Percentiles rank a stretch among this genome's conserved stretches.
These are phyloP conservation scores for Amazona vittata DNA, from an alignment of 2,113 vertebrate genomes.

Conservation along the genomic window DNA sequence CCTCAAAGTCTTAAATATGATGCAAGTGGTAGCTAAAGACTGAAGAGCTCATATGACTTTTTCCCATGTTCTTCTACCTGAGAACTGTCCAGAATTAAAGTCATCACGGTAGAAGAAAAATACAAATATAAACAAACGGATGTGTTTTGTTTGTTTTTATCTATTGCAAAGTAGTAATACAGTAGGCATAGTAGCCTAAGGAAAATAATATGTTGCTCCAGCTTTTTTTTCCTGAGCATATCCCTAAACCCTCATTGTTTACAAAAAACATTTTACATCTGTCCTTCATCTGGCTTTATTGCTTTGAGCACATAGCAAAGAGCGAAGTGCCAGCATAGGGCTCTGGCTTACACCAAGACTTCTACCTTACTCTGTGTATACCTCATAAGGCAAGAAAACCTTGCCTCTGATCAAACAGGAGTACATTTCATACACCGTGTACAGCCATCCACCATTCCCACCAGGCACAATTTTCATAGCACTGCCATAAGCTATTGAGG, in stretches of 20 bases:
- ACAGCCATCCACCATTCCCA: not conserved
- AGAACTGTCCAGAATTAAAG: not conserved
- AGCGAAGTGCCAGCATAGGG: not conserved
- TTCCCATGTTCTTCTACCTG: not conserved
- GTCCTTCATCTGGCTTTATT: not conserved
- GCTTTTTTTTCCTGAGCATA: not conserved
- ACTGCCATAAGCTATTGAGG: constrained; percentile 55
- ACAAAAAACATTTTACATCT: not conserved
- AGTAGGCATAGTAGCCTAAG: not conserved
- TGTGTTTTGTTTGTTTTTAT: not conserved
- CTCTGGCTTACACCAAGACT: not conserved
- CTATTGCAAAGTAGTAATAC: not conserved
- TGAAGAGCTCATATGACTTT: not conserved
- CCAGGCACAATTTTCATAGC: constrained; percentile 43
- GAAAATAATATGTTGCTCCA: not conserved
- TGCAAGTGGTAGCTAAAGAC: not conserved
- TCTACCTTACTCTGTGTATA: not conserved
- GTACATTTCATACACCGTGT: not conserved
- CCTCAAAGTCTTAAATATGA: constrained; percentile 3
- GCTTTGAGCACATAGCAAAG: not conserved
- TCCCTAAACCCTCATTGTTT: not conserved
- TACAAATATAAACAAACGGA: not conserved
- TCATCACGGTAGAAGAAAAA: not conserved
- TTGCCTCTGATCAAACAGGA: constrained; percentile 41
- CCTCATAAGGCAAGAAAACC: constrained; percentile 9